Conservation (phyloP, 1,140 invertebrate species). For the Zaprionus inermis region DNA sequence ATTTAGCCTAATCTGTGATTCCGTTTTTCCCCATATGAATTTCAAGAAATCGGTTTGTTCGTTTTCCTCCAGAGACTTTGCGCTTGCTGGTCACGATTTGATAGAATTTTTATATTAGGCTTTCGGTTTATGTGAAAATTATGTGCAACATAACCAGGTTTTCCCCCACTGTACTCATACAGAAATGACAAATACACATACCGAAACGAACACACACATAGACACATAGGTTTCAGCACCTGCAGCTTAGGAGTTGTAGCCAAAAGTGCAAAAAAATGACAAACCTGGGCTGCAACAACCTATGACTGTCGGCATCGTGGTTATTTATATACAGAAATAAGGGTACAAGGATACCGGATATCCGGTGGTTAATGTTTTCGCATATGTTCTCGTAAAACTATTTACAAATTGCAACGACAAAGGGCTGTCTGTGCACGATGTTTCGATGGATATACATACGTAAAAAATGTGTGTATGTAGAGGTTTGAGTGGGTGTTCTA, state of each 20-base stretch:
- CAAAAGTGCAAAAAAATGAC: conserved; percentile 43
- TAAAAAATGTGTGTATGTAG: background rate
- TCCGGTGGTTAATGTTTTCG: background rate
- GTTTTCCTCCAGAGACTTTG: conserved; percentile 41
- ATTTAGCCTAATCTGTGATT: conserved; percentile 1
- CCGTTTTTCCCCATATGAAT: background rate
- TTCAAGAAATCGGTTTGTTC: background rate
- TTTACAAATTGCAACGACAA: background rate
- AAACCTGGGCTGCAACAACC: conserved; percentile 40
- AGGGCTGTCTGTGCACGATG: background rate
- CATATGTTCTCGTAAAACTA: background rate
- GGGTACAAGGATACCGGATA: background rate
- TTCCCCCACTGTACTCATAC: background rate
- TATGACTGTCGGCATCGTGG: conserved; percentile 1
- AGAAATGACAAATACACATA: conserved; percentile 3
- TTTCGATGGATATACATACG: background rate
- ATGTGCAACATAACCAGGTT: conserved; percentile 62
- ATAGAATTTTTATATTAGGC: conserved; percentile 79
- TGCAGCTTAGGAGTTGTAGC: conserved; percentile 32
- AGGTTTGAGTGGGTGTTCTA: background rate
- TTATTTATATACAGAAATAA: background rate
- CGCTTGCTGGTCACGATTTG: conserved; percentile 74
- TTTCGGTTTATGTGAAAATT: conserved; percentile 80
- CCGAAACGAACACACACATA: background rate
- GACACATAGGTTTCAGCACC: conserved; percentile 6